Evolutionary conservation across 2,113 vertebrate genomes (phyloP).

Genomic region (Aptenodytes forsteri): DNA sequence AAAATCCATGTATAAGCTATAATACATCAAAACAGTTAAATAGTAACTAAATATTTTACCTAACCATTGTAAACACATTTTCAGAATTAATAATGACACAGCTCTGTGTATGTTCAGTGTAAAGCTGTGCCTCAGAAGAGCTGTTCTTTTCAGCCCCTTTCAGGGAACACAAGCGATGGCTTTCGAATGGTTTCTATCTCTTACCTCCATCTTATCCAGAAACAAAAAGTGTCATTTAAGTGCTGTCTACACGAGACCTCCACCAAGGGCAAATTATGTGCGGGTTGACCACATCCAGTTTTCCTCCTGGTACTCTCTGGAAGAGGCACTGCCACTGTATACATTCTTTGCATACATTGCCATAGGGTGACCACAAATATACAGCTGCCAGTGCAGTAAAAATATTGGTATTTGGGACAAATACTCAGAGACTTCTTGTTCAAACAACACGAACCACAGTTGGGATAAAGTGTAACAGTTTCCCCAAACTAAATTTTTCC

Average conservation of each 20-base stretch:
- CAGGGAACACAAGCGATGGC: not conserved
- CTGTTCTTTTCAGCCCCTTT: not conserved
- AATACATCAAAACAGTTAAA: conserved; percentile 27
- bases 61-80: not conserved
- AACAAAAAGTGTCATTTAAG: not conserved
- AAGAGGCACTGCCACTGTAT: not conserved
- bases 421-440: not conserved
- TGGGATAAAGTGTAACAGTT: not conserved
- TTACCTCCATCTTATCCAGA: not conserved
- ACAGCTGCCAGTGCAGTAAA: not conserved
- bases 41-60: conserved; percentile 25
- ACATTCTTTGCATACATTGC: not conserved
- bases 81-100: not conserved
- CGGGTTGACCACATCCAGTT: not conserved
- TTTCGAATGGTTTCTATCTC: not conserved
- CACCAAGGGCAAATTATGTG: not conserved
- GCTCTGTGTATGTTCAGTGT: not conserved
- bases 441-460: not conserved
- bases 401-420: not conserved
- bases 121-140: not conserved
- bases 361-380: not conserved
- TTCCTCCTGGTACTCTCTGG: not conserved
- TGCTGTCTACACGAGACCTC: not conserved
- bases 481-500: not conserved
- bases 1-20: not conserved